Base-by-base conservation (phyloP, 2,888 invertebrate species). In the Drosophila emarginata region DNA sequence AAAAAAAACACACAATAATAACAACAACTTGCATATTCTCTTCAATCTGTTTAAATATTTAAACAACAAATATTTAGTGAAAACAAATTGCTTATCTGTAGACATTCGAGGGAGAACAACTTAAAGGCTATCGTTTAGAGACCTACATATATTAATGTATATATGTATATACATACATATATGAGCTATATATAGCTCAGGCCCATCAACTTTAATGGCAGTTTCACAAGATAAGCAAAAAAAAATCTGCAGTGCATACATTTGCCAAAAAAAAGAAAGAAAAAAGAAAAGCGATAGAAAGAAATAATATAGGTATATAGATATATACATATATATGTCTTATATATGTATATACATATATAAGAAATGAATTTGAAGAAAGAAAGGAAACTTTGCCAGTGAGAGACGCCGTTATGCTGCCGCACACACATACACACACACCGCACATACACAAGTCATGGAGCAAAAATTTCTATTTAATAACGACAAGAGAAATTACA, bases 401-500 rank as follows among this genome's bases (percentile, higher is more conserved):
- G 18, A 51, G 14, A 57, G 32, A 53, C 53, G 54, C 45, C 53
- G 26, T 15, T 15, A 45, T 23, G 50, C 50, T 45, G n/a, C 37
- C 28, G 26, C 15, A 39, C 7, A 40, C 58, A 50, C n/a, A 59
- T 23, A 50, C 37, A 39, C 23, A 52, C 51, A 58, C 72, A 72
- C 21, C 21, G 45, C 52, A 39, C 39, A 53, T 52, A 67, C 32
- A 67, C 70, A 70, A 77, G 53, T 81, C 81, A 73, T 72, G 66
- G 61, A 82, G 62, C 40, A 50, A 77, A 87, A 77, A 85, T 69
- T 77, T 82, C 75, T 77, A 85, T 82, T 87, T 81, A 82, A 82
- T 81, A 87, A 87, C 76, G 69, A 65, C 75, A 77, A 79, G 82
- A 82, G 80, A 85, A 82, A 82, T 82, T 82, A 82, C 71, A 82